These are phyloP conservation scores for Thamnophis elegans DNA, from an alignment of 2,797 vertebrate genomes.

Conservation along the genomic window DNA sequence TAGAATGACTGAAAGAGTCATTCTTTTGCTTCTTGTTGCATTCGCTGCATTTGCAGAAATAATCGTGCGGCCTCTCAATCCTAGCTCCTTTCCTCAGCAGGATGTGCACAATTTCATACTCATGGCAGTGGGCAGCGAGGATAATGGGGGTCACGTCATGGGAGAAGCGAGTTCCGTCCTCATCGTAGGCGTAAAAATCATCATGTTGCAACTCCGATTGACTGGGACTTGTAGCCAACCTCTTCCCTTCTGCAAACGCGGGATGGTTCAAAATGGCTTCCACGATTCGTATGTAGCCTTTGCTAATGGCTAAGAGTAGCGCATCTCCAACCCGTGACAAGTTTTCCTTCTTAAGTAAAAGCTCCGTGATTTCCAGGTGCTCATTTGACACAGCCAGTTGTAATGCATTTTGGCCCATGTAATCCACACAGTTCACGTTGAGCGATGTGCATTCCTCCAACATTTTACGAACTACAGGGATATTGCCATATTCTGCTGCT, in stretches of 20 bases:
- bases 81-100: slow-evolving; percentile 87
- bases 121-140: slow-evolving; percentile 89
- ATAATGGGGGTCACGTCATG: slow-evolving; percentile 91
- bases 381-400: slow-evolving; percentile 95
- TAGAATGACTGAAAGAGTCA: slow-evolving; percentile 92
- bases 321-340: slow-evolving; percentile 93
- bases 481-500: slow-evolving; percentile 96
- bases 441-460: slow-evolving; percentile 85
- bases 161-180: slow-evolving; percentile 95
- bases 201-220: slow-evolving; percentile 88
- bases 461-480: slow-evolving; percentile 94
- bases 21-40: slow-evolving; percentile 87
- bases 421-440: slow-evolving; percentile 96
- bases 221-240: slow-evolving; percentile 88
- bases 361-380: slow-evolving; percentile 94
- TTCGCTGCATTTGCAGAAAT: slow-evolving; percentile 89
- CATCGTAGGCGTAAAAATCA: slow-evolving; percentile 97
- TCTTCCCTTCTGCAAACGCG: slow-evolving; percentile 84
- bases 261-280: slow-evolving; percentile 89
- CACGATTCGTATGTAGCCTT: slow-evolving; percentile 94
- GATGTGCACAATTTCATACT: slow-evolving; percentile 92
- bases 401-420: slow-evolving; percentile 97
- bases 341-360: slow-evolving; percentile 89
- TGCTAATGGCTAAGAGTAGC: slow-evolving; percentile 94
- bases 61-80: slow-evolving; percentile 89